Evolutionary conservation across 2,113 vertebrate genomes (phyloP), one percentile per base, ranked within the genome.

Genomic region (Herpailurus yagouaroundi): DNA sequence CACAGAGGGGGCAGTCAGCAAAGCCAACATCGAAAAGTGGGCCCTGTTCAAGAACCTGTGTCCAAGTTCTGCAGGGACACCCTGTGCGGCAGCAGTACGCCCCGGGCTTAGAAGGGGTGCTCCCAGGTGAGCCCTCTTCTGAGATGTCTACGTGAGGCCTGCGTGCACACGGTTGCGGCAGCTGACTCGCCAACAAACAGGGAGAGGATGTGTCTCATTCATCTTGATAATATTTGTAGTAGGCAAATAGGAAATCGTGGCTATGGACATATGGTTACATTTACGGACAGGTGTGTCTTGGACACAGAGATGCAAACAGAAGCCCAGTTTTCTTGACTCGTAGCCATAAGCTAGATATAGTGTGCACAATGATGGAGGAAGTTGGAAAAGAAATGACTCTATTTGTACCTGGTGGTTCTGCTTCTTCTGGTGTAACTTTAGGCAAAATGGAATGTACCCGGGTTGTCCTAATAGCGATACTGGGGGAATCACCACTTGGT

Each of bases 271-370:
- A 90, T 25, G 57, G 55, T 64, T 87, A 76, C 66, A 73, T 25
- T 82, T 82, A 92, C 94, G 89, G 12, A 93, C 10, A 91, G 21
- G 21, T 82, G 23, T 94, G n/a, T 63, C 69, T 89, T 76, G 57
- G 38, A 83, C 29, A 93, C 50, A 91, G 48, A 86, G 74, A 83
- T 33, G 14, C 64, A 96, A 95, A 83, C 10, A 92, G 77, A 96
- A 97, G 31, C 41, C 48, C 77, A 36, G 57, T 92, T 95, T 60
- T 96, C 63, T 90, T 84, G 48, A 96, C n/a, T 84, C 89, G 64
- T 83, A 80, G 15, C 66, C 55, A 71, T 57, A 92, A 82, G 74
- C 31, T 81, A 92, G 36, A 60, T 82, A 52, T 9, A 36, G 52
- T 69, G 52, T n/a, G 45, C 45, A 76, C 21, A 8, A 6, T 64